These are phyloP conservation scores for Caenorhabditis sp. DNA, from an alignment of 2,888 invertebrate species.

Conservation along the genomic window DNA sequence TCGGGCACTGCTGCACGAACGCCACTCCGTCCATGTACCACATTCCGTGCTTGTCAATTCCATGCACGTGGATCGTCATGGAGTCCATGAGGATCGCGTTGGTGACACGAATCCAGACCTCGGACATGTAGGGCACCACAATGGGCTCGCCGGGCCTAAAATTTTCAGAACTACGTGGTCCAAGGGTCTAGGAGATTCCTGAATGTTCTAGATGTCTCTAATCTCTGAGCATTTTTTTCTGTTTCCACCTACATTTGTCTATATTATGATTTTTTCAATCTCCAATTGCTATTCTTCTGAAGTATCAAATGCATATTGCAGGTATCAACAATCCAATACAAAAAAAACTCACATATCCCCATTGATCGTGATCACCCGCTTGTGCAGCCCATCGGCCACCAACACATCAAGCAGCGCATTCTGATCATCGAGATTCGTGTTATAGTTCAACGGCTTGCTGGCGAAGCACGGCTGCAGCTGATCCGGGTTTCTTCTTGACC, in stretches of 20 bases:
- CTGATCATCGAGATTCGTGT: slow-evolving; percentile 50
- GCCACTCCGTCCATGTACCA: slow-evolving; percentile 81
- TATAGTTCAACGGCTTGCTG: slow-evolving; percentile 52
- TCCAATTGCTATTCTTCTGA: too few relatives aligned
- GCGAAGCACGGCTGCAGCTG: slow-evolving; percentile 68
- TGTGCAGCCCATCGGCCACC: slow-evolving; percentile 74
- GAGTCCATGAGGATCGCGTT: slow-evolving; percentile 77
- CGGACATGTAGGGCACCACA: slow-evolving; percentile 77
- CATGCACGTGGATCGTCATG: slow-evolving; percentile 80
- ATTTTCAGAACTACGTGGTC: too few relatives aligned
- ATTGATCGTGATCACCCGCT: slow-evolving; percentile 75
- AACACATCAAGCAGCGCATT: slow-evolving; percentile 69
- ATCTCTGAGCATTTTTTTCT: too few relatives aligned
- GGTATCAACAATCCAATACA: too few relatives aligned
- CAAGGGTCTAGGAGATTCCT: too few relatives aligned
- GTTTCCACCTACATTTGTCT: too few relatives aligned
- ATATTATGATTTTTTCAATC: too few relatives aligned
- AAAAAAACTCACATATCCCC: slow-evolving; percentile 73
- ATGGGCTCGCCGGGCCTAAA: slow-evolving; percentile 78
- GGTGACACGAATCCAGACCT: slow-evolving; percentile 78
- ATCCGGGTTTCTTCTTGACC: slow-evolving; percentile 70
- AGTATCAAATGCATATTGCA: too few relatives aligned
- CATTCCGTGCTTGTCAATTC: slow-evolving; percentile 78
- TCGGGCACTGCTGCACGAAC: slow-evolving; percentile 81
- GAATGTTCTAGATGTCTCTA: too few relatives aligned